A percentile compares a stretch with the other conserved stretches of the same genome.
phyloP scores from a whole-genome alignment of 1,140 invertebrate species.

The Sitophilus oryzae region DNA sequence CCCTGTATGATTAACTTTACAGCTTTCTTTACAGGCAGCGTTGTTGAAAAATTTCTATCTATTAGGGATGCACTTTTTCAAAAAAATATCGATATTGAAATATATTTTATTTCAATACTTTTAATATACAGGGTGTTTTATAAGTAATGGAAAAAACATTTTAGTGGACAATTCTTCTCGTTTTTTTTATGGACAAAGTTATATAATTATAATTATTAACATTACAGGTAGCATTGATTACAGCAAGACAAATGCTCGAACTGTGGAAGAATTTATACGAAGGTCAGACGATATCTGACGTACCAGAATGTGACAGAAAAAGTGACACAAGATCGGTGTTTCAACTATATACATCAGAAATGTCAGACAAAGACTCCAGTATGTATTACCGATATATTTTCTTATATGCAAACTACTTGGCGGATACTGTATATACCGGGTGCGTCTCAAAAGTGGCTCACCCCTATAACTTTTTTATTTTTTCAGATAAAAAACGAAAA shows the following conservation, averaged over 20 bases:
- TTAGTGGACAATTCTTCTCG: too few species aligned
- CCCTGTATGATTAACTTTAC: too few species aligned
- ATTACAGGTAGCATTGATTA: constrained; percentile 62
- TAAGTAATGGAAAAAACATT: too few species aligned
- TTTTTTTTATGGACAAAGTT: neutral
- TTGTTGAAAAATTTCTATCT: too few species aligned
- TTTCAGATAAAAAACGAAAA: too few species aligned
- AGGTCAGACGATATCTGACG: constrained; percentile 54
- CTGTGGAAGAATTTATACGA: constrained; percentile 82
- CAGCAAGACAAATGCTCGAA: constrained; percentile 81
- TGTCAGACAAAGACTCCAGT: constrained; percentile 82
- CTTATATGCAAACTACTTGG: neutral
- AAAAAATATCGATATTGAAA: too few species aligned
- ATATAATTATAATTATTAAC: neutral
- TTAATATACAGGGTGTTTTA: too few species aligned
- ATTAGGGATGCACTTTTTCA: too few species aligned
- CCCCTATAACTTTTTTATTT: too few species aligned
- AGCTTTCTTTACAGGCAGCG: too few species aligned
- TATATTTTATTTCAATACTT: too few species aligned
- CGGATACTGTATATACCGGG: neutral
- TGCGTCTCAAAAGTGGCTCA: too few species aligned
- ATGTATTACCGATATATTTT: constrained; percentile 34
- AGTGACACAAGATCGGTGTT: constrained; percentile 66
- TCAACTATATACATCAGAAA: constrained; percentile 66
- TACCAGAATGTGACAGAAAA: constrained; percentile 59